Evolutionary conservation across 2,797 vertebrate genomes (phyloP).

Genomic region (Etheostoma perlongum): DNA sequence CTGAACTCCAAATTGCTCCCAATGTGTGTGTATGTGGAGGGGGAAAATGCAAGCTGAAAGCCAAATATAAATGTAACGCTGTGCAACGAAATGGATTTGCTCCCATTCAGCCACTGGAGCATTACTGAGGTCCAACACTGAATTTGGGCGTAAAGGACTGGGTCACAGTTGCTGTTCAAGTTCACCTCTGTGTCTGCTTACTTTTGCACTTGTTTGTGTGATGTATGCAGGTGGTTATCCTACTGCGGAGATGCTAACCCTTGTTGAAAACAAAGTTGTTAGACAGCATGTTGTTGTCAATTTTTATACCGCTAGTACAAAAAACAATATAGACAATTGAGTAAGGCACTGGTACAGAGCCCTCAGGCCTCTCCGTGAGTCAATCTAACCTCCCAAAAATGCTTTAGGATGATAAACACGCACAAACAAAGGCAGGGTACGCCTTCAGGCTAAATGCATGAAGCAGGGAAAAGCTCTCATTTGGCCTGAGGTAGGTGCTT

Average conservation of each 20-base stretch:
- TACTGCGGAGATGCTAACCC: background rate
- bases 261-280: conserved; percentile 5
- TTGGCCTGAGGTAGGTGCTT: background rate
- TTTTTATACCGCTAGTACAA: background rate
- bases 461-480: background rate
- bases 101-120: background rate
- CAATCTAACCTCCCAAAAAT: background rate
- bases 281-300: background rate
- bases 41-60: background rate
- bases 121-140: background rate
- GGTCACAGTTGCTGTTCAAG: background rate
- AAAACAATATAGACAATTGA: background rate
- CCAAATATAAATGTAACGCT: background rate
- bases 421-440: background rate
- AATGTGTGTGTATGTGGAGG: background rate
- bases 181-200: background rate
- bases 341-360: background rate
- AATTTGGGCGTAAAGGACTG: background rate
- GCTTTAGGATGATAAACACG: background rate
- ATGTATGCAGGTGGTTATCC: background rate
- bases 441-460: conserved; percentile 4
- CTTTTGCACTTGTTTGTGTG: background rate
- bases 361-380: background rate
- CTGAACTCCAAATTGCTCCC: background rate
- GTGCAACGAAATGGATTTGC: background rate